Conservation (phyloP, 2,113 vertebrate genomes). For the Telmatochromis brichardi region DNA sequence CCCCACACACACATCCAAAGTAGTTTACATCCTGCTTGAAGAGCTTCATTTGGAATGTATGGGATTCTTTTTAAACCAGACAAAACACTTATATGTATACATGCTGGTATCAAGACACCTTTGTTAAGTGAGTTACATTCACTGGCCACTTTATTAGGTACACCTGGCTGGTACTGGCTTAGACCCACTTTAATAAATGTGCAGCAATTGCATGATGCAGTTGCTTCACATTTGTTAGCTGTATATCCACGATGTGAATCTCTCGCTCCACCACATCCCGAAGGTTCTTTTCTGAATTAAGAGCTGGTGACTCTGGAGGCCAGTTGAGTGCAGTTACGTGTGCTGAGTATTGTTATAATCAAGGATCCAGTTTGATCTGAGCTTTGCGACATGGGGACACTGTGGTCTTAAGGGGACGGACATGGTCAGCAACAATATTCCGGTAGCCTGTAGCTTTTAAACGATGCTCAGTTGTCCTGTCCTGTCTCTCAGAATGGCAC, state of each 20-base stretch:
- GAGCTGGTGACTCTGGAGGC: neutral
- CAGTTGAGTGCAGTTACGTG: neutral
- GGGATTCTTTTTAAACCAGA: neutral
- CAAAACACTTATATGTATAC: neutral
- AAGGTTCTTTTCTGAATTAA: neutral
- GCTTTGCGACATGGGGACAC: neutral
- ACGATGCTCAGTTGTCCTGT: neutral
- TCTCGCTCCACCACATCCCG: neutral
- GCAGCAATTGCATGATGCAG: neutral
- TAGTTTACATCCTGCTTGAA: neutral
- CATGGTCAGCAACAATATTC: neutral
- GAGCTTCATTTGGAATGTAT: neutral
- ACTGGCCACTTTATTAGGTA: neutral
- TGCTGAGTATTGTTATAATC: neutral
- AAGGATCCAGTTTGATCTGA: neutral
- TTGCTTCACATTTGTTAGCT: neutral
- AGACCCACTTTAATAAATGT: neutral
- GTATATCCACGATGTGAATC: fast-evolving
- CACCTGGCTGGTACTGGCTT: neutral
- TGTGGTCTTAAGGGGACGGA: neutral
- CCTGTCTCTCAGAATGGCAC: neutral
- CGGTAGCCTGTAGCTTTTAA: neutral
- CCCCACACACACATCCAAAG: neutral
- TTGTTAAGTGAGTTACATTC: neutral
- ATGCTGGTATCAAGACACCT: neutral